Base-by-base conservation (phyloP, 1,140 invertebrate genomes). In the Eufriesea mexicana region DNA sequence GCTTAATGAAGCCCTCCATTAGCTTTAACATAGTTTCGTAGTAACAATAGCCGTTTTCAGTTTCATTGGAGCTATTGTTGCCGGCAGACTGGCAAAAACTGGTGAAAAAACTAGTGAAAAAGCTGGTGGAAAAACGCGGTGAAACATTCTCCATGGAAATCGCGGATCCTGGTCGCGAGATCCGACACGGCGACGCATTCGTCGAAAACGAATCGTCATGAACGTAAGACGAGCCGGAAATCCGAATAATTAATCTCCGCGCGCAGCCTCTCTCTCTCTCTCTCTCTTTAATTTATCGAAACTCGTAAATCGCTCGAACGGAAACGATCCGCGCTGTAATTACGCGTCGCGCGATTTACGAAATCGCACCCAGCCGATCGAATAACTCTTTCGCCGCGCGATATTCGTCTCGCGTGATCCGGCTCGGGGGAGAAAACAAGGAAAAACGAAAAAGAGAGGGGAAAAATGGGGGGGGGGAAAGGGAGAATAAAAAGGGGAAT, bases 1-100 rank as follows among this genome's bases (percentile, higher is more conserved):
- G 62, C 20, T 68, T 42, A 54, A 45, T 14, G 75, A 45, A 57
- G 10, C 28, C 4, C 23, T 57, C 66, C 51, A 68, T 68, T 55
- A 47, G 42, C n/a, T 78, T 47, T 57, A 47, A 78, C 42, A 23
- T 7, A 10, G 49, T 70, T 59, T 68, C 64, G 2, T 0, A 2
- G 51, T 49, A 78, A 78, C 51, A 78, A 78, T 70, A 70, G 51
- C 42, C 76, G 64, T 42, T 68, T 68, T 47, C 28, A 20, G n/a
- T 57, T 78, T 47, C 75, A 18, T 66, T n/a, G 57, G 42, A 6
- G 18, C 49, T 47, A 78, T 55, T 78, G 49, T 67, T 42, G 42
- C 23, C n/a, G 20, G 2, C 9, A 2, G n/a, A 18, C 1, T 51
- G 62, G 10, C 42, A 5, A 45, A 67, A 77, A 5, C 5, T 7